Evolutionary conservation across 1,140 invertebrate species (phyloP).

Genomic region (Euura lappo): DNA sequence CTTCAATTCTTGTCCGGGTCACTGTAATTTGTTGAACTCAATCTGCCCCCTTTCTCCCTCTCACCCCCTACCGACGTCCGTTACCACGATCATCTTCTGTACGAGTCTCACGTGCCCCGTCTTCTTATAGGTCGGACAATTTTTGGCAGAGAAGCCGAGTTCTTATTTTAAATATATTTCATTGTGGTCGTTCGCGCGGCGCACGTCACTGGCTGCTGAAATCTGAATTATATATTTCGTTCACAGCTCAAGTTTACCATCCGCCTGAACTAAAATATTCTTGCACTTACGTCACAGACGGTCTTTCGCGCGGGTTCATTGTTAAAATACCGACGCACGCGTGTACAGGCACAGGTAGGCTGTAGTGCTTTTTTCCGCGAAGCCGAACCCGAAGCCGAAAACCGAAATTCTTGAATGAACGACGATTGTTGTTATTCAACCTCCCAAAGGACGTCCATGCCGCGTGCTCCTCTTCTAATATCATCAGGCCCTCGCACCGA

Average conservation of each 20-base stretch:
- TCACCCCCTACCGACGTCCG: not conserved
- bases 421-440: no score
- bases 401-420: no score
- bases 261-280: no score
- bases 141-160: not conserved
- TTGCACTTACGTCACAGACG: no score
- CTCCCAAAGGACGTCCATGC: no score
- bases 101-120: not conserved
- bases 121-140: not conserved
- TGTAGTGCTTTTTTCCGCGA: no score
- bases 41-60: not conserved
- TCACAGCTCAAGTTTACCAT: not conserved
- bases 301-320: no score
- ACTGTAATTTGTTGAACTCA: not conserved
- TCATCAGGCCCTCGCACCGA: not conserved
- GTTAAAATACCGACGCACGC: no score
- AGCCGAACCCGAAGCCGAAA: no score
- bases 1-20: no score
- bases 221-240: not conserved
- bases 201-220: not conserved
- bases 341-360: no score
- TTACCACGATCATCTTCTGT: not conserved
- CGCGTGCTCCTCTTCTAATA: no score
- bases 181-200: not conserved
- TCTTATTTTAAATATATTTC: conserved; percentile 11